A percentile compares a stretch with the other conserved stretches of the same genome.
phyloP scores from a whole-genome alignment of 2,888 invertebrate species.

The Strigamia crassipes region DNA sequence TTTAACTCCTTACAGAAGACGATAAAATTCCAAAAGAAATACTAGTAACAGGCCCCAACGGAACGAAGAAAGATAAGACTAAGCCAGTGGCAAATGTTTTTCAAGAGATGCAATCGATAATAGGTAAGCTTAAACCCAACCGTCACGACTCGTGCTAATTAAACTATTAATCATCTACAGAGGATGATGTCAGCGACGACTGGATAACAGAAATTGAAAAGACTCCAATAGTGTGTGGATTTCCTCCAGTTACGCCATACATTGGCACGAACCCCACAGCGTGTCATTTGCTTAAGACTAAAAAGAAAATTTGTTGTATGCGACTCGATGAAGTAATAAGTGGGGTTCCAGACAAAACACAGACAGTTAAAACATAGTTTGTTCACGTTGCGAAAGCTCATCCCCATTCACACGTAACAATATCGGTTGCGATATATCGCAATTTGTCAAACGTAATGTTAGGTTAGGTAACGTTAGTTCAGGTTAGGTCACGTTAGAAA shows the following conservation, averaged over 20 bases:
- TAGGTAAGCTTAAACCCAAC: background rate
- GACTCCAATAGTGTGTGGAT: slow-evolving; percentile 80
- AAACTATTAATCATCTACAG: background rate
- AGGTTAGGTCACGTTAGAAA: no score
- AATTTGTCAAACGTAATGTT: no score
- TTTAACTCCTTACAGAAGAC: background rate
- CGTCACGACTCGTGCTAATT: no score
- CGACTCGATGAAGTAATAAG: slow-evolving; percentile 56
- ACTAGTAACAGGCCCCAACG: slow-evolving; percentile 10
- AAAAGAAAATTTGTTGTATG: slow-evolving; percentile 60
- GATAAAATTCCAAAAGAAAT: slow-evolving; percentile 41
- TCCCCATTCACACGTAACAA: no score
- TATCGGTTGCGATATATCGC: no score
- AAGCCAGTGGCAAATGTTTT: background rate
- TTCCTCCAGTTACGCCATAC: slow-evolving; percentile 61
- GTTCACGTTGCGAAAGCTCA: no score
- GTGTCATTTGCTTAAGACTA: slow-evolving; percentile 60
- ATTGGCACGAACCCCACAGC: slow-evolving; percentile 62
- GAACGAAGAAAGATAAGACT: background rate
- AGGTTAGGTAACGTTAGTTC: no score
- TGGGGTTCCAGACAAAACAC: no score
- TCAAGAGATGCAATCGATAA: background rate
- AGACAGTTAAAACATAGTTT: no score
- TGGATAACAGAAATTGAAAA: slow-evolving; percentile 72
- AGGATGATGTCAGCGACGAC: background rate